phyloP scores from a whole-genome alignment of 2,888 invertebrate species.

The Aporophyla lueneburgensis region DNA sequence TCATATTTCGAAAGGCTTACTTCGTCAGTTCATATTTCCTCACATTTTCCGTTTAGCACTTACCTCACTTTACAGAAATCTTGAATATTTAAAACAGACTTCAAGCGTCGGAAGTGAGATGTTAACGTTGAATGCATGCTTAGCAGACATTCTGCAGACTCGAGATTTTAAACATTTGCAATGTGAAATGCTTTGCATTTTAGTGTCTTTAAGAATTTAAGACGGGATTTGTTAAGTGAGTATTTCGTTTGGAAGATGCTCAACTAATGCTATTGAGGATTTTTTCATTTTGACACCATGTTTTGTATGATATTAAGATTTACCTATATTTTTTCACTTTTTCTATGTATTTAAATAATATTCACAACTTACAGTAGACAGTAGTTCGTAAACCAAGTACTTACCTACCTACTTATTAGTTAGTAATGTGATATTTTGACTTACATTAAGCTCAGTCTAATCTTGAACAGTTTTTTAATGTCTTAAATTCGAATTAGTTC shows the following conservation, averaged over 20 bases:
- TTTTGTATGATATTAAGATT: background rate
- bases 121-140: conserved; percentile 34
- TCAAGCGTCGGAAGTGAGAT: conserved; percentile 37
- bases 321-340: background rate
- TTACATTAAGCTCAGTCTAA: background rate
- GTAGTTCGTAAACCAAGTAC: background rate
- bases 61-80: background rate
- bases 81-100: conserved; percentile 56
- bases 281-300: background rate
- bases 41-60: conserved; percentile 5
- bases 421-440: background rate
- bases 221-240: conserved; percentile 3
- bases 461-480: background rate
- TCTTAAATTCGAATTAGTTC: background rate
- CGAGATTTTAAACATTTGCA: conserved; percentile 35
- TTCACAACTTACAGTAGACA: background rate
- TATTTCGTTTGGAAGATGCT: conserved; percentile 1
- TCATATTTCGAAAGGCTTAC: background rate
- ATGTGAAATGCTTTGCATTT: conserved; percentile 10
- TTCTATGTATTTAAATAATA: background rate
- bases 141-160: conserved; percentile 9
- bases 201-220: conserved; percentile 20
- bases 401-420: background rate
- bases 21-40: background rate
- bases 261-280: background rate